Percentiles rank a stretch among this genome's conserved stretches.
phyloP scores from a whole-genome alignment of 2,888 invertebrate genomes.

The Phaonia tiefii region DNA sequence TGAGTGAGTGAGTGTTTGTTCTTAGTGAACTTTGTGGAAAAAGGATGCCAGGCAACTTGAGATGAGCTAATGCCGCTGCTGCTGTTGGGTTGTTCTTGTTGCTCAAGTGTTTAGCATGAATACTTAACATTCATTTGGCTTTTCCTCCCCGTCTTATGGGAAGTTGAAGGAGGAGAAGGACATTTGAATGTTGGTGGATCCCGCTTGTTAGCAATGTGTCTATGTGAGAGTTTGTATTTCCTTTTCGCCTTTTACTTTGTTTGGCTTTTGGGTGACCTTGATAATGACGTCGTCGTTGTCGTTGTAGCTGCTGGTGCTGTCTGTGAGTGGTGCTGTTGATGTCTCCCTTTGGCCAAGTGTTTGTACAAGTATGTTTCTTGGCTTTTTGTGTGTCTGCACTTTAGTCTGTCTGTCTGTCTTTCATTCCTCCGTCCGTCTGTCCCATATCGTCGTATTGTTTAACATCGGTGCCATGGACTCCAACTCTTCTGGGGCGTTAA shows the following conservation, averaged over 20 bases:
- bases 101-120: conserved; percentile 68
- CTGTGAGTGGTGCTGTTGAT: conserved; percentile 46
- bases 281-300: conserved; percentile 59
- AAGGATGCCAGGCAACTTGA: conserved; percentile 67
- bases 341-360: conserved; percentile 64
- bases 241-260: conserved; percentile 55
- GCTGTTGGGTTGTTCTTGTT: conserved; percentile 26
- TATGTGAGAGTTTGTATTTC: conserved; percentile 46
- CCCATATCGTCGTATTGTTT: too few relatives aligned
- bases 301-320: conserved; percentile 14
- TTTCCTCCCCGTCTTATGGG: conserved; percentile 38
- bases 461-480: background rate
- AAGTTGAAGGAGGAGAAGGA: background rate
- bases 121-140: conserved; percentile 68
- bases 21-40: conserved; percentile 59
- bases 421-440: conserved; percentile 41
- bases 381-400: conserved; percentile 41
- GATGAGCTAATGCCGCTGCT: conserved; percentile 61
- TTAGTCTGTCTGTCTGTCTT: too few relatives aligned
- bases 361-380: conserved; percentile 57
- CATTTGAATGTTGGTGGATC: background rate
- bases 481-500: conserved; percentile 71
- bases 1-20: conserved; percentile 48
- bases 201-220: background rate
- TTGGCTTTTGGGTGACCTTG: conserved; percentile 64